Conservation (phyloP, 2,797 vertebrate genomes). For the Sebastes goodei region DNA sequence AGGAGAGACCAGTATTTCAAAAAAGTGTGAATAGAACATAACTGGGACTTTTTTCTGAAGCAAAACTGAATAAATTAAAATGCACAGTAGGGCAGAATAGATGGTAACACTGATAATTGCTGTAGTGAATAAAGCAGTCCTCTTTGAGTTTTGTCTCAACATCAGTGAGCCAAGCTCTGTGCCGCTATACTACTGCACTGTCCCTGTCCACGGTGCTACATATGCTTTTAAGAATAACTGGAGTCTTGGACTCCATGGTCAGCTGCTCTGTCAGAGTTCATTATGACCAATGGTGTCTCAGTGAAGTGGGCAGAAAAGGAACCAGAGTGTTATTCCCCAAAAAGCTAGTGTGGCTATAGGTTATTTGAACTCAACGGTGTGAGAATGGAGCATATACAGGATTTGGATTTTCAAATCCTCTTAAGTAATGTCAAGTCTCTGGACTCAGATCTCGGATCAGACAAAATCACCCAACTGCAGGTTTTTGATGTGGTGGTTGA, state of each 20-base stretch:
- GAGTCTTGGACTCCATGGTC: slow-evolving; percentile 4
- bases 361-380: background rate
- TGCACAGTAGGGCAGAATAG: background rate
- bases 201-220: background rate
- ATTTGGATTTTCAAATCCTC: background rate
- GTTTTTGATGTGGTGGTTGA: background rate
- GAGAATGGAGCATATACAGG: background rate
- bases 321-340: background rate
- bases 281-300: slow-evolving; percentile 10
- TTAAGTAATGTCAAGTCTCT: background rate
- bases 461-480: background rate
- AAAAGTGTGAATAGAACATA: background rate
- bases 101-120: background rate
- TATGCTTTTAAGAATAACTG: slow-evolving; percentile 4
- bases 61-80: slow-evolving; percentile 1
- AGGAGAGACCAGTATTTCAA: background rate
- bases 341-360: background rate
- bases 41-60: background rate
- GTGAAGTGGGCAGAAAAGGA: background rate
- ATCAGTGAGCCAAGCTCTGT: background rate
- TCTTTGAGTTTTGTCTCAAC: background rate
- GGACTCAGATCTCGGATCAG: background rate
- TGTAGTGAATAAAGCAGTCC: background rate
- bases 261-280: slow-evolving; percentile 27
- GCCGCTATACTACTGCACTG: background rate